phyloP scores from a whole-genome alignment of 2,113 vertebrate species.

The Isichthys henryi region DNA sequence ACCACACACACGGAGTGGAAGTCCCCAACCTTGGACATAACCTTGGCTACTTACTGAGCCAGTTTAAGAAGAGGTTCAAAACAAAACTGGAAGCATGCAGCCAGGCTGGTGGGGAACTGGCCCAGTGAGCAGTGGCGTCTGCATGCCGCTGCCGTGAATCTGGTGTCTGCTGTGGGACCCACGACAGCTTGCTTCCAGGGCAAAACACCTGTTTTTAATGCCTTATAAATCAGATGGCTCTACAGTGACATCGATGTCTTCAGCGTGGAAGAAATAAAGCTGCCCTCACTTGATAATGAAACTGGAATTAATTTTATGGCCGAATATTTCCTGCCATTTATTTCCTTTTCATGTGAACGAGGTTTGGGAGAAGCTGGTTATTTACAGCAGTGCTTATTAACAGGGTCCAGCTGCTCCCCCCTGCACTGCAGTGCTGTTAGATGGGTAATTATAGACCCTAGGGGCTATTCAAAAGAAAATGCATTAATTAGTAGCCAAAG shows the following conservation, averaged over 20 bases:
- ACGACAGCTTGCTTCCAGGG: neutral
- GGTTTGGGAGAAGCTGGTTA: neutral
- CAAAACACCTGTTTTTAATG: neutral
- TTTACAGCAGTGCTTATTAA: neutral
- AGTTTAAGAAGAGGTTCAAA: neutral
- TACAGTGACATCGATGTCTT: neutral
- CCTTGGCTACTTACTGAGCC: neutral
- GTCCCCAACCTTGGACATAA: neutral
- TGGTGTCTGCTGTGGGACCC: neutral
- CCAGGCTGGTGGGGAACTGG: neutral
- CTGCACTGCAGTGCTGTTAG: conserved; percentile 8
- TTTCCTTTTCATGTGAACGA: neutral
- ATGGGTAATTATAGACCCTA: conserved; percentile 45
- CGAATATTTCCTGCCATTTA: neutral
- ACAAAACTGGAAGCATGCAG: neutral
- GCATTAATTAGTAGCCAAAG: conserved; percentile 49
- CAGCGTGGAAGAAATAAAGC: neutral
- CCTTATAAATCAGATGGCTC: neutral
- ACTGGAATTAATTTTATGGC: conserved; percentile 7
- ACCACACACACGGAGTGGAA: neutral
- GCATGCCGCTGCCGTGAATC: neutral
- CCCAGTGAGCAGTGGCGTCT: neutral
- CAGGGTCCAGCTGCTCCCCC: neutral
- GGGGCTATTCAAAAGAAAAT: conserved; percentile 40
- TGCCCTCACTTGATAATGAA: neutral